phyloP scores from a whole-genome alignment of 2,797 vertebrate species.

The Eupleurogrammus muticus region DNA sequence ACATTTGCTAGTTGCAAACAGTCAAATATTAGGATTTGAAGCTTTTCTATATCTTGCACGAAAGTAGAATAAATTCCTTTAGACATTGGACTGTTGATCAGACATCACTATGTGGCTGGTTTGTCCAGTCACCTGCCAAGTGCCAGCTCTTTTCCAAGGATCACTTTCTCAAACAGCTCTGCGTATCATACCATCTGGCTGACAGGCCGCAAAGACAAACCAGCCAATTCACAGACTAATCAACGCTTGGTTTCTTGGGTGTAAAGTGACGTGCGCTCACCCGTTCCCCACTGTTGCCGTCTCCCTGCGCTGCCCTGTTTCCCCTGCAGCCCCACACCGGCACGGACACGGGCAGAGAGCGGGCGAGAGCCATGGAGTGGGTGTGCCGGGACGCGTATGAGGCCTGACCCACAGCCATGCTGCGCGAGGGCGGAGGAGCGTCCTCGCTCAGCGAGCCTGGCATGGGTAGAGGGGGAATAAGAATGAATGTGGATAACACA shows the following conservation, averaged over 20 bases:
- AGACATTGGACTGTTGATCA: too few relatives aligned
- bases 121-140: too few relatives aligned
- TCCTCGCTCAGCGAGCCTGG: conserved; percentile 90
- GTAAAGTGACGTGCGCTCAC: conserved; percentile 43
- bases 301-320: conserved; percentile 62
- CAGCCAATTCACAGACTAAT: neutral
- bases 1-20: too few relatives aligned
- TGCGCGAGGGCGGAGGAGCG: conserved; percentile 80
- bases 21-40: too few relatives aligned
- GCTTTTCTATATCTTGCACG: too few relatives aligned
- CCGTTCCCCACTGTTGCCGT: conserved; percentile 76
- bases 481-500: accelerated
- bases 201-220: too few relatives aligned
- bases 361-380: conserved; percentile 86
- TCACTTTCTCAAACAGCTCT: too few relatives aligned
- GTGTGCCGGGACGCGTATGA: conserved; percentile 64
- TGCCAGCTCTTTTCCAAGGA: too few relatives aligned
- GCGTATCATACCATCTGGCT: too few relatives aligned
- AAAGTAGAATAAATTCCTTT: too few relatives aligned
- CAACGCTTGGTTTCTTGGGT: neutral
- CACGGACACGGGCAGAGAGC: conserved; percentile 91
- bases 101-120: too few relatives aligned
- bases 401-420: conserved; percentile 77
- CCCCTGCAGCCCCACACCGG: conserved; percentile 90
- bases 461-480: neutral